A percentile compares a stretch with the other conserved stretches of the same genome.
These are phyloP conservation scores for Apostichopus parvimensis DNA, from an alignment of 35 echinoderm and acorn worm species.

Conservation along the genomic window DNA sequence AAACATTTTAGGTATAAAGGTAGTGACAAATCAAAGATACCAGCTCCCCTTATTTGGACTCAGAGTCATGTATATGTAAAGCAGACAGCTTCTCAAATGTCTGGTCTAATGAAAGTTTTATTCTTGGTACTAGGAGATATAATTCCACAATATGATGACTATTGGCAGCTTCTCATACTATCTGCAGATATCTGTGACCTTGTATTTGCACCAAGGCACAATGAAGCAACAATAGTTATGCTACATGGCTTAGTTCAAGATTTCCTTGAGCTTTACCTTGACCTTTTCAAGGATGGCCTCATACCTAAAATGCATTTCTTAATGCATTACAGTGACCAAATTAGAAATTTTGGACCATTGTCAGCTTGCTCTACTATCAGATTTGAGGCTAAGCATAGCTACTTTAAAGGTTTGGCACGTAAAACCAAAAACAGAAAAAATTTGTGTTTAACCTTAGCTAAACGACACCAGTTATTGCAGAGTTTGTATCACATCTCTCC, in stretches of 20 bases:
- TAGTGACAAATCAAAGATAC: constrained; percentile 14
- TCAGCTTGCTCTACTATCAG: constrained; percentile 2
- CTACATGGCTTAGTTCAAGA: constrained; percentile 27
- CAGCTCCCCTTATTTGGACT: not conserved
- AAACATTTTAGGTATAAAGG: not conserved
- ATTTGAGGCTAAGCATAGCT: constrained; percentile 35
- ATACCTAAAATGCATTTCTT: constrained; percentile 49
- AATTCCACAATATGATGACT: not conserved
- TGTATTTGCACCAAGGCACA: constrained; percentile 34
- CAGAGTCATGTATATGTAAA: not conserved
- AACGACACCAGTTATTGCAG: constrained; percentile 34
- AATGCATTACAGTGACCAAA: constrained; percentile 37
- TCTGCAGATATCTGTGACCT: constrained; percentile 14
- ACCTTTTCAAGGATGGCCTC: constrained; percentile 3
- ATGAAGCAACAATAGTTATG: not conserved
- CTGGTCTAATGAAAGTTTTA: not conserved
- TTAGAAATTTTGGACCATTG: constrained; percentile 43
- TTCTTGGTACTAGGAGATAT: constrained; percentile 33
- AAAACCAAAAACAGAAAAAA: constrained; percentile 39
- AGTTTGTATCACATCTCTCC: not conserved
- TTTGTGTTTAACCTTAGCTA: not conserved
- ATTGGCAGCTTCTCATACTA: constrained; percentile 29
- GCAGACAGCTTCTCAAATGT: constrained; percentile 51
- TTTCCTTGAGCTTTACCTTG: constrained; percentile 22
- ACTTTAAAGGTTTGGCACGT: constrained; percentile 18